Evolutionary conservation across 2,797 vertebrate species (phyloP).

Genomic region (Pitangus sulphuratus): DNA sequence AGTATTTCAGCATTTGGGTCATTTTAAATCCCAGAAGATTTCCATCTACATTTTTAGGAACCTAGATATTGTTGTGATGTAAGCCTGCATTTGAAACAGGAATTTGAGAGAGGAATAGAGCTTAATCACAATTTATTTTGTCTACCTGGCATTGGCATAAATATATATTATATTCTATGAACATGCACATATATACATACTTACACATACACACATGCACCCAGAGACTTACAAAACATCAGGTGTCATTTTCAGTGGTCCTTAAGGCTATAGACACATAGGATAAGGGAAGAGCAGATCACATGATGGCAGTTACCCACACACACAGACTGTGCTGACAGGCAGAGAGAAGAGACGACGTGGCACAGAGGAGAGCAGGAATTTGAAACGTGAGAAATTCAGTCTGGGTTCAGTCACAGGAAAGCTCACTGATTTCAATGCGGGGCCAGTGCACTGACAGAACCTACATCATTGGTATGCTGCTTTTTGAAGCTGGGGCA

Average conservation of each 20-base stretch:
- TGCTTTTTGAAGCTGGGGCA: not conserved
- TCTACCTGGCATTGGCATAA: not conserved
- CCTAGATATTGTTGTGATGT: not conserved
- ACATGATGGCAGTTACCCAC: not conserved
- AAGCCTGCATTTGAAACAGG: not conserved
- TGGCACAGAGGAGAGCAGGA: not conserved
- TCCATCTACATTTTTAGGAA: not conserved
- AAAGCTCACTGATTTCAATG: not conserved
- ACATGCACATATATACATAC: rapidly evolving
- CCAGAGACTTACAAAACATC: not conserved
- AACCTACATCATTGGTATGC: not conserved
- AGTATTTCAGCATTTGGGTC: not conserved
- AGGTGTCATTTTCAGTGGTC: not conserved
- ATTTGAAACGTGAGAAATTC: not conserved
- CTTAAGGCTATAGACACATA: not conserved
- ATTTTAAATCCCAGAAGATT: not conserved
- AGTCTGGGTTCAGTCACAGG: not conserved
- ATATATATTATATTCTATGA: not conserved
- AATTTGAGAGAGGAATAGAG: not conserved
- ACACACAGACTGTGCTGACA: not conserved
- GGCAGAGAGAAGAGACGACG: not conserved
- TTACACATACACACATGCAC: not conserved
- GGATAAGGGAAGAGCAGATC: not conserved
- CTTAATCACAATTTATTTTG: not conserved
- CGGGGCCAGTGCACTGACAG: not conserved